A percentile compares a stretch with the other conserved stretches of the same genome.
Evolutionary conservation across 2,888 invertebrate species (phyloP).

Genomic region (Microchrysa polita): DNA sequence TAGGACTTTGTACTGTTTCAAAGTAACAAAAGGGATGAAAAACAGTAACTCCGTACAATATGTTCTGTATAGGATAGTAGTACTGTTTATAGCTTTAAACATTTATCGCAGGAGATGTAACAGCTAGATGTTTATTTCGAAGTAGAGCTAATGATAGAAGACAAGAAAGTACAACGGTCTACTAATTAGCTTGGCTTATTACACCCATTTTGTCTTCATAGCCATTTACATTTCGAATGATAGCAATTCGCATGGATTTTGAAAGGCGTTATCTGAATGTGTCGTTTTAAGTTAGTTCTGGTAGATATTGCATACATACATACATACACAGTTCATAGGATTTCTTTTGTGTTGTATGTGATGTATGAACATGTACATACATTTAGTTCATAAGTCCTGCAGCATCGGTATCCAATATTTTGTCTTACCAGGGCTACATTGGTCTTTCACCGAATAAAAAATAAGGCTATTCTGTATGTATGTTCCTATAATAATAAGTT

Average conservation of each 20-base stretch:
- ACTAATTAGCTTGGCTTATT: slow-evolving; percentile 51
- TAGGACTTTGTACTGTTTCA: slow-evolving; percentile 20
- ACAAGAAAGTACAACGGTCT: slow-evolving; percentile 49
- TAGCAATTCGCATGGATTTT: slow-evolving; percentile 34
- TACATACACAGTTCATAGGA: too few relatives aligned
- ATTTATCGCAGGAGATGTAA: not conserved
- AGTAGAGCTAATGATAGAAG: slow-evolving; percentile 21
- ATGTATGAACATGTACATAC: too few relatives aligned
- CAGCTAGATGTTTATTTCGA: not conserved
- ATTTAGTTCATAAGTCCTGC: too few relatives aligned
- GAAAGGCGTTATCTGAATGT: too few relatives aligned
- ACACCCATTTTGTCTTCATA: slow-evolving; percentile 49
- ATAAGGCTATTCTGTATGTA: too few relatives aligned
- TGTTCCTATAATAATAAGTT: too few relatives aligned
- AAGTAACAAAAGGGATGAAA: slow-evolving; percentile 49
- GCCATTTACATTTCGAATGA: slow-evolving; percentile 45
- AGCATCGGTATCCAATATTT: too few relatives aligned
- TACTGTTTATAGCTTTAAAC: not conserved
- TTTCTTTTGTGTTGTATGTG: too few relatives aligned
- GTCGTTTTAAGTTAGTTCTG: too few relatives aligned
- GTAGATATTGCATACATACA: too few relatives aligned
- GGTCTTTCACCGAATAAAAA: too few relatives aligned
- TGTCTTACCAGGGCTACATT: too few relatives aligned
- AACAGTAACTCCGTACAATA: slow-evolving; percentile 43
- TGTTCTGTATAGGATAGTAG: slow-evolving; percentile 29